Evolutionary conservation across 2,797 vertebrate genomes (phyloP), one percentile per base, ranked within the genome.

Genomic region (Falco peregrinus): DNA sequence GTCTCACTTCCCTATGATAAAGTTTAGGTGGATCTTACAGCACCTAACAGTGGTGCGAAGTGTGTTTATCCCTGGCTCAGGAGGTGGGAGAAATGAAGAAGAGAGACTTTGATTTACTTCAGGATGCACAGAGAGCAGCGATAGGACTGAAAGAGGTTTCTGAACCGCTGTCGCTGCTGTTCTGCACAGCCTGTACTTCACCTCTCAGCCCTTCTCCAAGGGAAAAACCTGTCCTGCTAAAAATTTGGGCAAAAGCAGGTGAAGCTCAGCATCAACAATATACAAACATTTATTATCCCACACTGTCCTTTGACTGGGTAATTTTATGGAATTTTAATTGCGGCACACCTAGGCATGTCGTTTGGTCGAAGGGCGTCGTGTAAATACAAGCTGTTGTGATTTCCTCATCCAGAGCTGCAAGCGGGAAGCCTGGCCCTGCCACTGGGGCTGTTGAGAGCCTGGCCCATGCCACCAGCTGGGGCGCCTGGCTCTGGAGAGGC

Each of bases 111-210:
- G 20, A 43, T 95, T 92, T 69, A 53, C 28, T 83, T 33, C 29
- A 47, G 24, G 22, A 22, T 56, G 21, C 4, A 1, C 0, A 0
- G 7, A 65, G 54, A 65, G 35, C 74, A 82, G 45, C 53, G 33
- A 12, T 2, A 63, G 35, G 80, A 37, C 73, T 81, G 35, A 81
- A 77, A 43, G 17, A 64, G 29, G 19, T 69, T 85, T 90, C 59
- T 48, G 43, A 71, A 21, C 45, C 45, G 25, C 60, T 59, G 41
- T 39, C 4, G 1, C 39, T 76, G 56, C 22, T 0, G 0, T 75
- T 77, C 45, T 26, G 9, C 0, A 0, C 7, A 9, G n/a, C 31
- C 48, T 71, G 26, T 94, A 48, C 70, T 43, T 68, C 51, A 48
- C 31, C 28, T 51, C 14, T 48, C 19, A 64, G 26, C 41, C 43